A percentile compares a stretch with the other conserved stretches of the same genome.
Conservation (phyloP, 2,888 invertebrate species). For the Anoncus sp. region DNA sequence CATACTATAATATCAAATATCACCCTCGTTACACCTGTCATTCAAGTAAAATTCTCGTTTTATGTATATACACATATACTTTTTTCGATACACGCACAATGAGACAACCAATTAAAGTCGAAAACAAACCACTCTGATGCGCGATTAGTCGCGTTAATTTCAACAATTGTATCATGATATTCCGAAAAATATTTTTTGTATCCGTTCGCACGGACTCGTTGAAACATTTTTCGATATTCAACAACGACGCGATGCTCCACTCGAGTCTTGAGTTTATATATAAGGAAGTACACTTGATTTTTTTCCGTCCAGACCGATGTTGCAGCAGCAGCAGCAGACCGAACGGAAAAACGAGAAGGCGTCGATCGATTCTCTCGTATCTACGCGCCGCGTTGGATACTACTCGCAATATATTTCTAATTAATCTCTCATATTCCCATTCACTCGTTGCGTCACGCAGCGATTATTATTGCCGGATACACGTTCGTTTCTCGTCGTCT, state of each 20-base stretch:
- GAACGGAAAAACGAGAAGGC: not conserved
- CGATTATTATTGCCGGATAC: too few species aligned
- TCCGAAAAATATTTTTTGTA: not conserved
- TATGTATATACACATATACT: not conserved
- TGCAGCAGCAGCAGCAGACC: too few species aligned
- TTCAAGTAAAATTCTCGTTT: not conserved
- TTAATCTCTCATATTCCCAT: too few species aligned
- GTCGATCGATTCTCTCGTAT: too few species aligned
- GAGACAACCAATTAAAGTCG: constrained; percentile 1
- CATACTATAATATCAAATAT: too few species aligned
- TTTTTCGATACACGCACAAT: constrained; percentile 33
- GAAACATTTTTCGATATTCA: constrained; percentile 2
- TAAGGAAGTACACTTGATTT: constrained; percentile 25
- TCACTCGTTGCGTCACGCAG: too few species aligned
- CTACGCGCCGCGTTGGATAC: too few species aligned
- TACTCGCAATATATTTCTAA: too few species aligned
- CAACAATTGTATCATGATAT: not conserved
- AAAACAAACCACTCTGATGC: not conserved
- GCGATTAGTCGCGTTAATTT: not conserved
- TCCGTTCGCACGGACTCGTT: too few species aligned
- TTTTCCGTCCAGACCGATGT: not conserved
- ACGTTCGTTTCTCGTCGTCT: too few species aligned
- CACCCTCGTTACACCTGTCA: not conserved
- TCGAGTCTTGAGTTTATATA: constrained; percentile 6
- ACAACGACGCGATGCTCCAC: too few species aligned